phyloP scores from a whole-genome alignment of 2,888 invertebrate genomes.

The Tuta absoluta region DNA sequence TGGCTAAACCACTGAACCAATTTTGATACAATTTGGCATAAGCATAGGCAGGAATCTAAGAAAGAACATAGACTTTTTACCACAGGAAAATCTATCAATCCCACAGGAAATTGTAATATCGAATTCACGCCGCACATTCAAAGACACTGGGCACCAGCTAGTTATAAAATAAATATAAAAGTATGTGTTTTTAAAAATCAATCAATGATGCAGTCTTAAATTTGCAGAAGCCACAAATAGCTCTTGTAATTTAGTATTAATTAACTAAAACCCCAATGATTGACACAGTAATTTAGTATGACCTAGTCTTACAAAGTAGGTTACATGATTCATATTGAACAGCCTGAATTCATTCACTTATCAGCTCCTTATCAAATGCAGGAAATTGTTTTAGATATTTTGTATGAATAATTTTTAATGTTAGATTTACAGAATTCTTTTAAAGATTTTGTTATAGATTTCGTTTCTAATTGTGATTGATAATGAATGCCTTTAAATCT shows the following conservation, averaged over 20 bases:
- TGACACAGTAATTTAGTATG: constrained; percentile 1
- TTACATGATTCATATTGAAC: constrained; percentile 9
- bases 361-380: constrained; percentile 21
- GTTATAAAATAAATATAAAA: too few species aligned
- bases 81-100: too few species aligned
- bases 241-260: neutral
- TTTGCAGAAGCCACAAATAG: neutral
- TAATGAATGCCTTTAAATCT: too few species aligned
- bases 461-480: too few species aligned
- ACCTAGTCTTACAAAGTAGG: constrained; percentile 1
- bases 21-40: too few species aligned
- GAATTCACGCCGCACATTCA: too few species aligned
- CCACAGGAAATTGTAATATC: too few species aligned
- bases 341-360: neutral
- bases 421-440: neutral
- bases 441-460: neutral
- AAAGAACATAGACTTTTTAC: too few species aligned
- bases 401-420: neutral
- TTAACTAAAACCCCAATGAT: neutral
- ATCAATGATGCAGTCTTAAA: neutral
- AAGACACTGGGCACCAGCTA: too few species aligned
- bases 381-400: constrained; percentile 13
- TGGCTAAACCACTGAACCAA: too few species aligned
- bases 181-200: too few species aligned
- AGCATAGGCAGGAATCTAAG: too few species aligned